Conservation (phyloP, 1,140 invertebrate genomes). For the Marisa cornuarietis region DNA sequence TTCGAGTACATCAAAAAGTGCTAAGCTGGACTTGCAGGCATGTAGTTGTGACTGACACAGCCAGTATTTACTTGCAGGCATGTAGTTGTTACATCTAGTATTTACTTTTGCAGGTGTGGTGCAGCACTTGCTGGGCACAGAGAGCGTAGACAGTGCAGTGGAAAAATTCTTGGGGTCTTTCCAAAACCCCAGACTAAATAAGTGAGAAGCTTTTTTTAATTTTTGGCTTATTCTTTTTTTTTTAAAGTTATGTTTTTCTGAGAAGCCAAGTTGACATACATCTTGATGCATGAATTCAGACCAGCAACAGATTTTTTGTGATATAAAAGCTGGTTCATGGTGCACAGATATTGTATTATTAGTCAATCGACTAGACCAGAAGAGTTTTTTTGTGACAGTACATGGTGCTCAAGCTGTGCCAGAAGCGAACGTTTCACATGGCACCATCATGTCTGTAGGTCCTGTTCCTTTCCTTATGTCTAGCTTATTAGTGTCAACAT, state of each 20-base stretch:
- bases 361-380: not conserved
- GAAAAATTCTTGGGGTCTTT: constrained; percentile 39
- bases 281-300: no score
- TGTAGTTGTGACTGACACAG: not conserved
- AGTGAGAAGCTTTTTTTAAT: not conserved
- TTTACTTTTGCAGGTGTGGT: constrained; percentile 28
- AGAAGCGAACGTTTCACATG: not conserved
- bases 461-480: not conserved
- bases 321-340: no score
- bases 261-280: no score
- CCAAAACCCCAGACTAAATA: constrained; percentile 40
- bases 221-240: no score
- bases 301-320: no score
- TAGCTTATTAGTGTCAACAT: no score
- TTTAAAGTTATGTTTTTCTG: no score
- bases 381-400: not conserved
- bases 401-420: not conserved
- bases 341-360: no score
- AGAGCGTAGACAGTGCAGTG: constrained; percentile 33
- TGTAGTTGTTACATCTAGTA: not conserved
- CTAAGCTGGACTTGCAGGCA: not conserved
- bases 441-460: not conserved
- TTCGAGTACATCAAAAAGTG: not conserved
- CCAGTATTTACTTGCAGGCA: not conserved
- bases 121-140: constrained; percentile 27